phyloP scores from a whole-genome alignment of 1,140 invertebrate species.

The Ruditapes philippinarum region DNA sequence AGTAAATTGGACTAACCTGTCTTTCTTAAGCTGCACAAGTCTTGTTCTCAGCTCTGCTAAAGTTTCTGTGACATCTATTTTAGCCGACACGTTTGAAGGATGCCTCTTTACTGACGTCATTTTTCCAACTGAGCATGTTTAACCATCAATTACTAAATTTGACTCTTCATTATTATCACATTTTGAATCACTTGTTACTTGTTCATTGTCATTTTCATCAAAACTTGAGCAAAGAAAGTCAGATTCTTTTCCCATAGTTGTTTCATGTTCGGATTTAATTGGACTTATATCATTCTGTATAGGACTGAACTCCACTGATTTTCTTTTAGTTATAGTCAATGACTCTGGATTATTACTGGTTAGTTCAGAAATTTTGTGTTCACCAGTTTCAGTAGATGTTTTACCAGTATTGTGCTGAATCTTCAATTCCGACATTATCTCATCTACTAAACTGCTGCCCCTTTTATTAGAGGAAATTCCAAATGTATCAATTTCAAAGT shows the following conservation, averaged over 20 bases:
- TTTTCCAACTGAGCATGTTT: background rate
- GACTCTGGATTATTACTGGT: background rate
- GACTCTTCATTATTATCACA: background rate
- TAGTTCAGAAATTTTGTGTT: background rate
- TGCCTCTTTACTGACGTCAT: background rate
- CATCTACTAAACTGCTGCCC: conserved; percentile 55
- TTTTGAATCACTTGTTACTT: background rate
- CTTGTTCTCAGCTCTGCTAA: conserved; percentile 45
- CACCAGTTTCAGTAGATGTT: background rate
- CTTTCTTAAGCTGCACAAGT: conserved; percentile 59
- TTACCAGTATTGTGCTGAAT: background rate
- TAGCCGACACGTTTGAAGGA: background rate
- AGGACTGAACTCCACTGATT: background rate
- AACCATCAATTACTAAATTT: background rate
- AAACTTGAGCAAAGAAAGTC: conserved; percentile 47
- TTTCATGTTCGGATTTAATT: conserved; percentile 17
- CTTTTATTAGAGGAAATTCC: background rate
- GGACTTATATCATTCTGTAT: conserved; percentile 13
- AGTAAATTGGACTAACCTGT: conserved; percentile 26
- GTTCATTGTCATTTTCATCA: background rate
- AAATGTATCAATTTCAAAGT: conserved; percentile 26
- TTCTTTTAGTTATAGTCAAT: background rate
- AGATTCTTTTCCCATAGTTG: background rate
- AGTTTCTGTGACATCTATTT: conserved; percentile 3
- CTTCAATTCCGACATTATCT: conserved; percentile 57